A percentile compares a stretch with the other conserved stretches of the same genome.
phyloP scores from a whole-genome alignment of 37 sponge, comb jelly and placozoan genomes.

The Dysidea cf. avara region DNA sequence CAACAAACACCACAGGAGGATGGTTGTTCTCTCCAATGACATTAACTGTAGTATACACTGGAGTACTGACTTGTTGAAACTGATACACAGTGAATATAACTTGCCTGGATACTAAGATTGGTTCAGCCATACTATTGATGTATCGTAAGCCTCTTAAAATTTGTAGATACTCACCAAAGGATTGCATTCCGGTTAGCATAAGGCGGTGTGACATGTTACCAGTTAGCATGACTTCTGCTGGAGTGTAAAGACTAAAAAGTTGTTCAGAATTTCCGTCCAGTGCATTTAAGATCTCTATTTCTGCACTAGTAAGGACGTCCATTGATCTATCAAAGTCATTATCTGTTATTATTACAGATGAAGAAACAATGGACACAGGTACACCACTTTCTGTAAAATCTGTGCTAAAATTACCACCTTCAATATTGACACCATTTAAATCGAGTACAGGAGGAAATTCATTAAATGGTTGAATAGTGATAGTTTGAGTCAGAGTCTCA shows the following conservation, averaged over 20 bases:
- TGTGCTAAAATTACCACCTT: constrained; percentile 22
- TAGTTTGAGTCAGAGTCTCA: constrained; percentile 25
- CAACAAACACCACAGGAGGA: constrained; percentile 33
- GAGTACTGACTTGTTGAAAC: constrained; percentile 12
- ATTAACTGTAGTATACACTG: constrained; percentile 3
- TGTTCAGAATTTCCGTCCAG: constrained; percentile 28
- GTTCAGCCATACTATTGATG: constrained; percentile 37
- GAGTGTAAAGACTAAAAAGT: not conserved
- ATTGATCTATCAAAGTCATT: constrained; percentile 12
- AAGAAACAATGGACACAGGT: constrained; percentile 28
- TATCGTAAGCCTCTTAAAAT: constrained; percentile 16
- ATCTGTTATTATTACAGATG: constrained; percentile 42
- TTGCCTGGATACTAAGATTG: constrained; percentile 6
- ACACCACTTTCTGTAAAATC: constrained; percentile 50
- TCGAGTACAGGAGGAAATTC: constrained; percentile 67
- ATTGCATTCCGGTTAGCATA: constrained; percentile 5
- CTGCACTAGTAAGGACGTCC: constrained; percentile 20
- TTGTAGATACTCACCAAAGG: constrained; percentile 5
- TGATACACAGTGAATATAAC: constrained; percentile 23
- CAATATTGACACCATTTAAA: constrained; percentile 48
- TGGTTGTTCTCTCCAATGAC: constrained; percentile 57
- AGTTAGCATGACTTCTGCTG: not conserved
- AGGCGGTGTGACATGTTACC: constrained; percentile 15
- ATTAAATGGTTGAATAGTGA: constrained; percentile 49
- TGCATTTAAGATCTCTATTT: constrained; percentile 34